phyloP scores from a whole-genome alignment of 2,113 vertebrate genomes.

The Speoplatyrhinus poulsoni region DNA sequence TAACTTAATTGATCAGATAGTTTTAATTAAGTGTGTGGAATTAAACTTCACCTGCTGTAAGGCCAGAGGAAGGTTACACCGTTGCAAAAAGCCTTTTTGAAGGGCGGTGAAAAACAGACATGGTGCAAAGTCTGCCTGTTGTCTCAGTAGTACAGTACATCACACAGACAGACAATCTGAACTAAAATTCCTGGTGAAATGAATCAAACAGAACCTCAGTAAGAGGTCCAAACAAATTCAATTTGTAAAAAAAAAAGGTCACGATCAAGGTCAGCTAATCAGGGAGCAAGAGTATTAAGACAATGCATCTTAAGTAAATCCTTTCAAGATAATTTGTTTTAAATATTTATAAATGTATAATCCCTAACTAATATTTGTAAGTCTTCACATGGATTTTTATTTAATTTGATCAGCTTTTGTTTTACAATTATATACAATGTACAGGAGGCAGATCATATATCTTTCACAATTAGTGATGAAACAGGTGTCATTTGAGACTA shows the following conservation, averaged over 20 bases:
- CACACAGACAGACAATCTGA: slow-evolving; percentile 10
- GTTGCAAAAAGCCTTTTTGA: slow-evolving; percentile 22
- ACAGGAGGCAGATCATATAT: slow-evolving; percentile 82
- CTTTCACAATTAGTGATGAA: slow-evolving; percentile 77
- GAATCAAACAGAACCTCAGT: slow-evolving; percentile 21
- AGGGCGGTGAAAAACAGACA: slow-evolving; percentile 39
- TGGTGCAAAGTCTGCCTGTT: slow-evolving; percentile 46
- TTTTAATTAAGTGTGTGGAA: slow-evolving; percentile 29
- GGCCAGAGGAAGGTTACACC: slow-evolving; percentile 33
- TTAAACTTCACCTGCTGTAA: slow-evolving; percentile 19
- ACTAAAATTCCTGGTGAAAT: too few relatives aligned
- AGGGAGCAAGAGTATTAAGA: slow-evolving; percentile 26
- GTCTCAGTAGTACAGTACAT: slow-evolving; percentile 68
- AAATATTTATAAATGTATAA: slow-evolving; percentile 76
- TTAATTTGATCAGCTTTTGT: slow-evolving; percentile 76
- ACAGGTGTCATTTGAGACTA: slow-evolving; percentile 66
- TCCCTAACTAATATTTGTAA: slow-evolving; percentile 70
- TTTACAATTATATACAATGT: slow-evolving; percentile 87
- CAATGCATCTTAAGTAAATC: slow-evolving; percentile 63
- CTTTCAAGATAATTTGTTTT: slow-evolving; percentile 59
- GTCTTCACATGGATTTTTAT: slow-evolving; percentile 75
- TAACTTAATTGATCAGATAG: slow-evolving; percentile 25
- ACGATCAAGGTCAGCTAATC: slow-evolving; percentile 38
- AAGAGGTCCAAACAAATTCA: slow-evolving; percentile 19
- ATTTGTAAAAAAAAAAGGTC: slow-evolving; percentile 34